Evolutionary conservation across 2,888 invertebrate species (phyloP), one percentile per base, ranked within the genome.

Genomic region (Phalangium opilio): DNA sequence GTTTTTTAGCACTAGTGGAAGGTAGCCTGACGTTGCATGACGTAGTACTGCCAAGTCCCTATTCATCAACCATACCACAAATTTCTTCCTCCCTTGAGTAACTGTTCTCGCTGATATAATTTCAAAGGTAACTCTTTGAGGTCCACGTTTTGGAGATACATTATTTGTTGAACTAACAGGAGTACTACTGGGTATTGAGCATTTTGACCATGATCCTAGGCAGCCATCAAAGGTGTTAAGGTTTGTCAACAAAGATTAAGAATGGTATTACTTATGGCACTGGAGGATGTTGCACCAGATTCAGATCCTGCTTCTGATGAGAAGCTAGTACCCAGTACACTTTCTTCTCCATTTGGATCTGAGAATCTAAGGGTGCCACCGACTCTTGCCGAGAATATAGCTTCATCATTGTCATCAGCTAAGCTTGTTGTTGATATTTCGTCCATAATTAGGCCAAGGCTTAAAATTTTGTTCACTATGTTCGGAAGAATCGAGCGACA

Each of bases 91-190:
- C 8, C 47, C 33, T 40, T 48, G 45, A 14, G 43, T 45, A 19
- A 54, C 50, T 8, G 56, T 55, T 43, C 51, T 51, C 21, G 57
- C 57, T 14, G 52, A 54, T 27, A 57, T 53, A 19, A 57, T 57
- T 47, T 57, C 57, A 50, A 57, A 57, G n/a, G 50, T 50, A 8
- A 56, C 50, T 10, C 50, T 34, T 39, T 53, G 53, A 35, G 49
- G 45, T 14, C 45, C 43, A 21, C 38, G 50, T 34, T 44, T 47
- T 3, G 53, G 50, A 18, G 50, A 50, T 21, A 41, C 36, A 19
- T 15, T 38, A 14, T 38, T 18, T 8, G 38, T 17, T n/a, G 48
- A 41, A 7, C 41, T 42, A 41, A 48, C 34, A 11, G 39, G 40
- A 15, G 45, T 45, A 10, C n/a, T n/a, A n/a, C 44, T 47, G 36